A percentile compares a stretch with the other conserved stretches of the same genome.
Conservation (phyloP, 2,113 vertebrate genomes). For the Laticauda colubrina region DNA sequence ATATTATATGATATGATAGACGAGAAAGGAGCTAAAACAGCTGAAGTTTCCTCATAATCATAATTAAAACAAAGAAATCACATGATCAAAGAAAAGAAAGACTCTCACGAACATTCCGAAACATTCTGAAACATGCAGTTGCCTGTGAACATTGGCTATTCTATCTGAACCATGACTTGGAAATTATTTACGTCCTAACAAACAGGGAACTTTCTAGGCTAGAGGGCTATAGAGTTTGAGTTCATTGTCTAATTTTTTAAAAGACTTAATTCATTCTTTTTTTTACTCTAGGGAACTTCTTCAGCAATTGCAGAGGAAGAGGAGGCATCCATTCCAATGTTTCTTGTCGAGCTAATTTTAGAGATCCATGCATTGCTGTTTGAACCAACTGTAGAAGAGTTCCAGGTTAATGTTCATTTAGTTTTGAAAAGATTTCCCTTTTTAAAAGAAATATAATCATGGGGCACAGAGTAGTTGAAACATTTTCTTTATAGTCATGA, state of each 20-base stretch:
- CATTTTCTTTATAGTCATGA: background rate
- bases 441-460: background rate
- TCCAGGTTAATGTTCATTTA: conserved; percentile 69
- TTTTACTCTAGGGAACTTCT: conserved; percentile 33
- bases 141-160: background rate
- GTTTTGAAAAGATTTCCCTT: background rate
- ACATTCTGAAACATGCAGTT: background rate
- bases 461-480: background rate
- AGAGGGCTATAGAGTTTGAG: background rate
- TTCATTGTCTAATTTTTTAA: background rate
- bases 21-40: background rate
- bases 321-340: conserved; percentile 69
- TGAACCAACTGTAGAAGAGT: conserved; percentile 75
- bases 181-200: background rate
- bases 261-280: background rate
- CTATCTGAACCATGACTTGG: background rate
- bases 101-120: background rate
- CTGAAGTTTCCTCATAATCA: background rate
- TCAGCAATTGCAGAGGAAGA: conserved; percentile 44
- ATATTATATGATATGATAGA: background rate
- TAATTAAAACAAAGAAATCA: background rate
- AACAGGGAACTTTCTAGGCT: background rate
- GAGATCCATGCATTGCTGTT: conserved; percentile 73
- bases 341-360: conserved; percentile 77
- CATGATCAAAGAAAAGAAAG: background rate